Conservation (phyloP, 1,140 invertebrate species). For the Brachionus asplanchnoidis region DNA sequence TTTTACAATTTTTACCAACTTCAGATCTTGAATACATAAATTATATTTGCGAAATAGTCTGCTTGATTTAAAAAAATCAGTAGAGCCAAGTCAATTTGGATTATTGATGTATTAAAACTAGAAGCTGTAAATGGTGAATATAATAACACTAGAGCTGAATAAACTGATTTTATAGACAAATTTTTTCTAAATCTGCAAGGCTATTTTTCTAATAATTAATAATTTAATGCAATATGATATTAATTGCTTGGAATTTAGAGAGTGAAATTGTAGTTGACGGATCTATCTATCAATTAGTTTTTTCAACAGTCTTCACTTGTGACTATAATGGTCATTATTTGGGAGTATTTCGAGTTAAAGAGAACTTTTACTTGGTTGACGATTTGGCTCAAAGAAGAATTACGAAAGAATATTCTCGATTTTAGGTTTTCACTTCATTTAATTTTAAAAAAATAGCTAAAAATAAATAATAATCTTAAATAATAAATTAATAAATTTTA, state of each 20-base stretch:
- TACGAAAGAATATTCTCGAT: background rate
- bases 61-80: background rate
- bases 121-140: background rate
- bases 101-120: background rate
- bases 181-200: background rate
- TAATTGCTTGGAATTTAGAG: background rate
- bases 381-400: background rate
- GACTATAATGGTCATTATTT: conserved; percentile 9
- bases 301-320: background rate
- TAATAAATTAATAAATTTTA: too few relatives aligned
- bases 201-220: background rate
- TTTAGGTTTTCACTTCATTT: background rate
- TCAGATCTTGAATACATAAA: background rate
- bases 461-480: background rate
- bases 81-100: background rate
- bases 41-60: background rate
- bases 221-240: background rate
- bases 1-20: background rate
- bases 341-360: background rate
- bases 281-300: background rate
- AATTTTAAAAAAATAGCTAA: background rate
- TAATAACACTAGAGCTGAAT: background rate
- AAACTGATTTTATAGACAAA: background rate
- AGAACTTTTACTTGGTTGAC: background rate
- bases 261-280: background rate